A percentile compares a stretch with the other conserved stretches of the same genome.
Conservation (phyloP, 2,113 vertebrate species). For the Hemichromis elongatus region DNA sequence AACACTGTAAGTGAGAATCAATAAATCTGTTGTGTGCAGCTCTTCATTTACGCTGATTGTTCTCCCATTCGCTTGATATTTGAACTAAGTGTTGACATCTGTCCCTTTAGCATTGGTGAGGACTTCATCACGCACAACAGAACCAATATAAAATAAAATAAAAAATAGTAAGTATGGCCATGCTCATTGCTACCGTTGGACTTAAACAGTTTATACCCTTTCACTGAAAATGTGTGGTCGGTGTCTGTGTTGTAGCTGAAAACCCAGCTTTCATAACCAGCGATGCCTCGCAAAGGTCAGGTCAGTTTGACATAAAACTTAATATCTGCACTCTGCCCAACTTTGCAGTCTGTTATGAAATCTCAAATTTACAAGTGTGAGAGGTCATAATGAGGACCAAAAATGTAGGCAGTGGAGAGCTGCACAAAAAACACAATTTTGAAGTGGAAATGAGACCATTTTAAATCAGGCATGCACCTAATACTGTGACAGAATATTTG, state of each 20-base stretch:
- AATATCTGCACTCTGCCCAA: not conserved
- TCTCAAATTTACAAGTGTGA: not conserved
- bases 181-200: rapidly evolving
- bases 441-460: not conserved
- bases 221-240: not conserved
- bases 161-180: rapidly evolving
- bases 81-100: not conserved
- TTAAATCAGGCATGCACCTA: not conserved
- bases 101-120: not conserved
- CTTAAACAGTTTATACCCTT: rapidly evolving
- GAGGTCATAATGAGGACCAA: not conserved
- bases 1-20: not conserved
- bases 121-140: not conserved
- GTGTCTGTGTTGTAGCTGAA: not conserved
- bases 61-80: not conserved
- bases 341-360: not conserved
- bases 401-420: not conserved
- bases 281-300: too few species aligned
- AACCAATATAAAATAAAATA: not conserved
- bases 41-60: rapidly evolving
- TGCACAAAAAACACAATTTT: not conserved
- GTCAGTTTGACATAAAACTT: not conserved
- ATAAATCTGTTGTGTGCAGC: not conserved
- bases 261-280: not conserved
- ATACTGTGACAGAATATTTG: not conserved